Evolutionary conservation across 2,113 vertebrate species (phyloP).

Genomic region (Chunga burmeisteri): DNA sequence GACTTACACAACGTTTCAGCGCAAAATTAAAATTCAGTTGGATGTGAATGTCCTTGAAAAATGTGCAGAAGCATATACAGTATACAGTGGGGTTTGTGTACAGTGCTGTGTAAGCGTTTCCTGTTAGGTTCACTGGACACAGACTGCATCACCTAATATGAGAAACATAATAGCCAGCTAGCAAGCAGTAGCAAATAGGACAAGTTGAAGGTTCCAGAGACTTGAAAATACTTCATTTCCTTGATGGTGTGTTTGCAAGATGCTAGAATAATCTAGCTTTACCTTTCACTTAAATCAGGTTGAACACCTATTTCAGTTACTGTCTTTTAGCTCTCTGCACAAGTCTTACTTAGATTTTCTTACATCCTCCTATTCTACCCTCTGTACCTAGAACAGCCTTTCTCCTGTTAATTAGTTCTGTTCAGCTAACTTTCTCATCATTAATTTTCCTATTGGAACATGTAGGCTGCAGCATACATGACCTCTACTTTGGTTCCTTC

Average conservation of each 20-base stretch:
- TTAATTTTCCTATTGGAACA: slow-evolving; percentile 4
- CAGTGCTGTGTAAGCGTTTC: not conserved
- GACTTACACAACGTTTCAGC: not conserved
- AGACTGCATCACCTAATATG: not conserved
- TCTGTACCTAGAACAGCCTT: not conserved
- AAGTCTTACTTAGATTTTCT: not conserved
- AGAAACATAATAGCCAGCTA: not conserved
- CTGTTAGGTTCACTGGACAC: not conserved
- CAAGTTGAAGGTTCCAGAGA: not conserved
- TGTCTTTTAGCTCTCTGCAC: not conserved
- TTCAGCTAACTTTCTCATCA: not conserved
- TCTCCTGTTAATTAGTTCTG: not conserved
- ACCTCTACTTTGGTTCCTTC: not conserved
- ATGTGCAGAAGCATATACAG: not conserved
- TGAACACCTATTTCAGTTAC: not conserved
- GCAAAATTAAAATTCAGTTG: not conserved
- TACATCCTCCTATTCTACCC: not conserved
- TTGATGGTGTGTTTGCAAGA: not conserved
- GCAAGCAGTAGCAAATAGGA: not conserved
- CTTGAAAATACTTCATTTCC: not conserved
- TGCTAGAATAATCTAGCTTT: not conserved
- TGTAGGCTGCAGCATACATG: not conserved
- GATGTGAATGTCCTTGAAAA: not conserved
- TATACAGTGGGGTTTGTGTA: not conserved
- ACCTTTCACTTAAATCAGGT: not conserved